A percentile compares a stretch with the other conserved stretches of the same genome.
phyloP scores from a whole-genome alignment of 2,888 invertebrate species.

The Eupithecia subfuscata region DNA sequence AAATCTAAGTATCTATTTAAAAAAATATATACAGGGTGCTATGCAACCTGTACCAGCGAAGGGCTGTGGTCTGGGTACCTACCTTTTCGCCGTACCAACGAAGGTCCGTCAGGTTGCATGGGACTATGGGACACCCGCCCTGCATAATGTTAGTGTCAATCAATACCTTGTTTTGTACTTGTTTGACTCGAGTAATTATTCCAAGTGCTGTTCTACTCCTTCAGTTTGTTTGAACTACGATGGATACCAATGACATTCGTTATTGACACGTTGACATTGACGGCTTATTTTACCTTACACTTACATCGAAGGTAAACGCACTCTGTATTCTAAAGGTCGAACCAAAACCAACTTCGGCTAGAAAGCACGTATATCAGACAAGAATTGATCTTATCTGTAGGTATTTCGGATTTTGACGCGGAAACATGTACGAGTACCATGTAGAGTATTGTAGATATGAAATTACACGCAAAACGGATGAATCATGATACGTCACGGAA shows the following conservation, averaged over 20 bases:
- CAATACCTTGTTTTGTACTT: not conserved
- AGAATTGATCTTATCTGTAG: conserved; percentile 26
- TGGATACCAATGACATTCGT: conserved; percentile 12
- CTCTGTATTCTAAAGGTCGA: conserved; percentile 21
- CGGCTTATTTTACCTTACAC: conserved; percentile 18
- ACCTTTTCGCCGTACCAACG: too few species aligned
- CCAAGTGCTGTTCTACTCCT: not conserved
- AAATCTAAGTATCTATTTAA: too few species aligned
- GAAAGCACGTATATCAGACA: conserved; percentile 23
- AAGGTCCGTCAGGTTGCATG: too few species aligned
- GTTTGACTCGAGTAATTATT: not conserved
- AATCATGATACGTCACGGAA: conserved; percentile 25
- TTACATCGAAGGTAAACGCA: conserved; percentile 24
- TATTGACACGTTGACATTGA: conserved; percentile 29
- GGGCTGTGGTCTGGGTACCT: too few species aligned
- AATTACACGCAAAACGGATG: conserved; percentile 25
- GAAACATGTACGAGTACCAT: conserved; percentile 11
- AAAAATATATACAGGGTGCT: too few species aligned
- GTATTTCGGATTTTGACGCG: conserved; percentile 21
- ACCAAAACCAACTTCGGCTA: conserved; percentile 21
- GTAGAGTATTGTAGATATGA: conserved; percentile 17
- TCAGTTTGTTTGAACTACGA: not conserved
- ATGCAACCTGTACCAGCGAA: too few species aligned
- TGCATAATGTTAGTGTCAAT: not conserved
- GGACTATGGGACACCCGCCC: too few species aligned